phyloP scores from a whole-genome alignment of 1,140 invertebrate genomes.

The Zeugodacus cucurbitae region DNA sequence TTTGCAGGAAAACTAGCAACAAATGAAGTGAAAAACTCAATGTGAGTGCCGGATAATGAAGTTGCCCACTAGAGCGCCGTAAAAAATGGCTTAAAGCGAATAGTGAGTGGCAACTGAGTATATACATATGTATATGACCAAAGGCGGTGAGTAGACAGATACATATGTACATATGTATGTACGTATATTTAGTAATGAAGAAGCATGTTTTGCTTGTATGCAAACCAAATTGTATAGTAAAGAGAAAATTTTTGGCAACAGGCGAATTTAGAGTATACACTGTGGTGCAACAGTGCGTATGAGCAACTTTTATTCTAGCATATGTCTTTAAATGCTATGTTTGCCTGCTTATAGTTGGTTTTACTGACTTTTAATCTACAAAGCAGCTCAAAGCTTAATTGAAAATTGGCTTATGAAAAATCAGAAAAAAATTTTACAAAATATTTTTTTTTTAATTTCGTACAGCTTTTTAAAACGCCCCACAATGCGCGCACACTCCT shows the following conservation, averaged over 20 bases:
- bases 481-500: too few relatives aligned
- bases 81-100: not conserved
- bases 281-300: not conserved
- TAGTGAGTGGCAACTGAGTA: not conserved
- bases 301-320: not conserved
- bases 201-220: not conserved
- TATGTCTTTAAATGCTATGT: too few relatives aligned
- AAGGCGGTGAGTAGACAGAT: not conserved
- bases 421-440: too few relatives aligned
- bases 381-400: too few relatives aligned
- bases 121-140: too few relatives aligned
- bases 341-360: too few relatives aligned
- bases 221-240: not conserved
- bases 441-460: too few relatives aligned
- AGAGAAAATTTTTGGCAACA: not conserved
- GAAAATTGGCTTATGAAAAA: too few relatives aligned
- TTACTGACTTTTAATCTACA: too few relatives aligned
- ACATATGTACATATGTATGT: not conserved
- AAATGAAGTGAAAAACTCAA: not conserved
- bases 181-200: not conserved
- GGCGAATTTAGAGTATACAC: not conserved
- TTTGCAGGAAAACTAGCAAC: not conserved
- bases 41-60: not conserved
- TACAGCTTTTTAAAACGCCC: too few relatives aligned
- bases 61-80: not conserved